Conservation (phyloP, 2,888 invertebrate genomes). For the Ormia ochracea region DNA sequence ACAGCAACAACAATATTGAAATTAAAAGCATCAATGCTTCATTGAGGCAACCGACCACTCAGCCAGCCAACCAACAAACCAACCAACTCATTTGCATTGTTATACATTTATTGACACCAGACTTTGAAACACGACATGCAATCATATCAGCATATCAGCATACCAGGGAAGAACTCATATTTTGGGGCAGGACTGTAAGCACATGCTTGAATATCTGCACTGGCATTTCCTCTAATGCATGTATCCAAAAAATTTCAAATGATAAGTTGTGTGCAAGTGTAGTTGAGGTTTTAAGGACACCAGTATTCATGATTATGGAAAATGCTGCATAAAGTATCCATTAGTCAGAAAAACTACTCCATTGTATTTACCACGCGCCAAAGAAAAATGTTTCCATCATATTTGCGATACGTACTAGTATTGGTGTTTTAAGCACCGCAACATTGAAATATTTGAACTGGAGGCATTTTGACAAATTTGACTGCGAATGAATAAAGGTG, state of each 20-base stretch:
- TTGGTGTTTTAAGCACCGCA: background rate
- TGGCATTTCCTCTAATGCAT: background rate
- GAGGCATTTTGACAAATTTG: background rate
- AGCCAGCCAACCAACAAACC: conserved; percentile 36
- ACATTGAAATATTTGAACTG: background rate
- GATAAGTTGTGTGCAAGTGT: conserved; percentile 13
- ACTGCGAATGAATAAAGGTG: no score
- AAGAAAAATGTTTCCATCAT: conserved; percentile 21
- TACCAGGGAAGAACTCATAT: conserved; percentile 7
- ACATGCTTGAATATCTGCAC: background rate
- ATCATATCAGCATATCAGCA: conserved; percentile 6
- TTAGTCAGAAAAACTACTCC: background rate
- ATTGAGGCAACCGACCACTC: conserved; percentile 23
- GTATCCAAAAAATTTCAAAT: conserved; percentile 7
- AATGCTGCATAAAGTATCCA: conserved; percentile 17
- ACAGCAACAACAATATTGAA: conserved; percentile 24
- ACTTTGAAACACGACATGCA: conserved; percentile 30
- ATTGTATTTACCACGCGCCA: background rate
- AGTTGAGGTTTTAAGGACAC: conserved; percentile 28
- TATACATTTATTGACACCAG: conserved; percentile 53
- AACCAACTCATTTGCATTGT: conserved; percentile 57
- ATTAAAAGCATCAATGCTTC: conserved; percentile 46
- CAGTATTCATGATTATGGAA: conserved; percentile 17
- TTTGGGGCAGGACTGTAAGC: background rate
- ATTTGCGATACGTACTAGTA: background rate